Conservation (phyloP, 2,113 vertebrate species). For the Callopanchax toddi region DNA sequence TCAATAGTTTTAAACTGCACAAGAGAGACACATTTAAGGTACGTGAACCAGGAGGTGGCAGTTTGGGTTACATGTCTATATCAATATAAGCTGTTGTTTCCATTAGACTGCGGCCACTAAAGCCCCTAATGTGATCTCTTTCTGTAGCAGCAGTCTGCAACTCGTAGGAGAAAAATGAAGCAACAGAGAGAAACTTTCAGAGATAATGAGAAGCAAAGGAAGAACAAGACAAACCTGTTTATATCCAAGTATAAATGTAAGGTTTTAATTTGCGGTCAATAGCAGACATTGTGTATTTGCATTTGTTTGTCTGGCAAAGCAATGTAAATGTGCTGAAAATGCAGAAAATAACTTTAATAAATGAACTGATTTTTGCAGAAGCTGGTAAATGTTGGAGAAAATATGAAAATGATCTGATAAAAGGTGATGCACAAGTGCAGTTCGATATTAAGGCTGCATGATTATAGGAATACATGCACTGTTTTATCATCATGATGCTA, state of each 20-base stretch:
- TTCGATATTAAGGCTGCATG: too few relatives aligned
- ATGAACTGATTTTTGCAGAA: too few relatives aligned
- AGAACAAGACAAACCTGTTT: neutral
- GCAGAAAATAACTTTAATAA: too few relatives aligned
- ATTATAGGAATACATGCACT: too few relatives aligned
- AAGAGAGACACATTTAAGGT: conserved; percentile 9
- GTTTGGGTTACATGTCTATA: conserved; percentile 23
- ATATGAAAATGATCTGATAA: neutral
- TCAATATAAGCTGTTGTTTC: conserved; percentile 40
- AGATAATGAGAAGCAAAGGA: neutral
- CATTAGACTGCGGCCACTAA: conserved; percentile 18
- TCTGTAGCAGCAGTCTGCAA: conserved; percentile 1
- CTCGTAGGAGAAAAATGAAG: conserved; percentile 3
- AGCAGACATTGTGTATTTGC: conserved; percentile 12
- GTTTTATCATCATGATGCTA: too few relatives aligned
- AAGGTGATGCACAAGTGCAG: neutral
- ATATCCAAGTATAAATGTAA: neutral
- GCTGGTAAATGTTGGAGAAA: neutral
- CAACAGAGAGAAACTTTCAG: neutral
- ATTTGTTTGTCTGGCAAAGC: conserved; percentile 1
- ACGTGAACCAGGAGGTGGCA: conserved; percentile 2
- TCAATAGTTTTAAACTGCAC: neutral
- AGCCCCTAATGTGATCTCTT: conserved; percentile 37
- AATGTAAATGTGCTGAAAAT: neutral
- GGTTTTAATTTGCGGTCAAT: neutral